A percentile compares a stretch with the other conserved stretches of the same genome.
Conservation (phyloP, 2,113 vertebrate genomes). For the Pelecanus crispus region DNA sequence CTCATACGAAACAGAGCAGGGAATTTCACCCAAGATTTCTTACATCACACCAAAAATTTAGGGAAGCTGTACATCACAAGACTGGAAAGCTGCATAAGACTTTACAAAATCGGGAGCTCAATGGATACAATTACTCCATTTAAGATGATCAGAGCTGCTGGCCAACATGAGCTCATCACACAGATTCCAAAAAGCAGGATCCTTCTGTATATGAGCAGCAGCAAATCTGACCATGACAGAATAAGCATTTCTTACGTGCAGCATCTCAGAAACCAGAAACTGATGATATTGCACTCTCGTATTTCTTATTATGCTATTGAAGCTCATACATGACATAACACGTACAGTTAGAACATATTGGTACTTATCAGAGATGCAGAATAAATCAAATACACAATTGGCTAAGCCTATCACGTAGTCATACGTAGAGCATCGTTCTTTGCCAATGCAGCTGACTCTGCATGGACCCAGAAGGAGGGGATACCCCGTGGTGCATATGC, state of each 20-base stretch:
- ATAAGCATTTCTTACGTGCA: background rate
- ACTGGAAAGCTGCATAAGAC: background rate
- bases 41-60: background rate
- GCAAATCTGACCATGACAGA: background rate
- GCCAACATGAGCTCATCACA: slow-evolving; percentile 28
- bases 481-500: background rate
- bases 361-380: background rate
- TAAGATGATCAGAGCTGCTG: background rate
- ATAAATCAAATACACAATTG: background rate
- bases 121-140: background rate
- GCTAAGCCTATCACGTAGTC: background rate
- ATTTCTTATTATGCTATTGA: background rate
- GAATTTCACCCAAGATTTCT: slow-evolving; percentile 33
- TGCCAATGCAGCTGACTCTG: background rate
- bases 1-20: slow-evolving; percentile 9
- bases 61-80: slow-evolving; percentile 8
- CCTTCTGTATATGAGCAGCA: background rate
- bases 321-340: background rate
- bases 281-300: background rate
- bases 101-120: background rate
- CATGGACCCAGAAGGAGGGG: background rate
- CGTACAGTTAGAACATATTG: background rate
- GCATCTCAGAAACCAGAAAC: background rate
- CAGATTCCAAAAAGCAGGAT: background rate
- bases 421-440: background rate